Conservation (phyloP, 2,113 vertebrate species). For the Melanostigma gelatinosum region DNA sequence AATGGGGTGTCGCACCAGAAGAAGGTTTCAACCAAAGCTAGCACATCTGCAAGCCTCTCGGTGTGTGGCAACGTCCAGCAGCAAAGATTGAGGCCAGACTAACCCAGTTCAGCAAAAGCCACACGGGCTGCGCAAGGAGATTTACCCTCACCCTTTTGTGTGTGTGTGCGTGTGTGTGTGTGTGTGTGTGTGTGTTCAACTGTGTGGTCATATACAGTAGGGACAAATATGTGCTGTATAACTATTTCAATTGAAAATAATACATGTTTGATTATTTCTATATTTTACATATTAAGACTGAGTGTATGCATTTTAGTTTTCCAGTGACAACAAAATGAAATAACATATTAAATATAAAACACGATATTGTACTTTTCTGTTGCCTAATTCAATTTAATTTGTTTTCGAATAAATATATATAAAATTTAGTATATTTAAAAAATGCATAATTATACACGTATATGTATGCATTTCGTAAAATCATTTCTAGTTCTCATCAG, state of each 20-base stretch:
- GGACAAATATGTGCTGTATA: background rate
- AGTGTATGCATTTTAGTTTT: background rate
- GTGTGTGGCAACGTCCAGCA: conserved; percentile 57
- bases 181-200: conserved; percentile 11
- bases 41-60: conserved; percentile 62
- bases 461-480: conserved; percentile 19
- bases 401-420: background rate
- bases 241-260: background rate
- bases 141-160: background rate
- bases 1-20: conserved; percentile 79
- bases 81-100: conserved; percentile 19
- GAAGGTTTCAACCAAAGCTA: conserved; percentile 72
- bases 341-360: conserved; percentile 17
- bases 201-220: background rate
- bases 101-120: conserved; percentile 18
- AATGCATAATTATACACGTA: conserved; percentile 20
- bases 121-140: conserved; percentile 2
- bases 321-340: background rate
- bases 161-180: background rate
- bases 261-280: background rate
- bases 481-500: conserved; percentile 36
- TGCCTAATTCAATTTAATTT: background rate
- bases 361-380: background rate
- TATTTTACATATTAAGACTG: background rate
- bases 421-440: background rate